Percentiles rank a stretch among this genome's conserved stretches.
phyloP scores from a whole-genome alignment of 2,888 invertebrate genomes.

The Drosophila borealis region DNA sequence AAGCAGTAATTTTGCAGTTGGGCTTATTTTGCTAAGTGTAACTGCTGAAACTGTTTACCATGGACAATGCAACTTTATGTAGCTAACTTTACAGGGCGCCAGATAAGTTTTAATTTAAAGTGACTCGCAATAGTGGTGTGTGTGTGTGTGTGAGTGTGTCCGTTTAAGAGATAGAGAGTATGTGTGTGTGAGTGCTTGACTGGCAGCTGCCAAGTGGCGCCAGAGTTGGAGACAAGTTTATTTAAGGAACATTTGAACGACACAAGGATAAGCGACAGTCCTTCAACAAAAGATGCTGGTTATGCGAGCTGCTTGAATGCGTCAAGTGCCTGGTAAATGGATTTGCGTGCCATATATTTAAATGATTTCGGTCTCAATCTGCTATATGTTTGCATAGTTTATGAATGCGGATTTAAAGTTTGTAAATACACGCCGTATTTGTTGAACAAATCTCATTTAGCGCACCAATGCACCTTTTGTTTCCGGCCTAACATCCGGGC shows the following conservation, averaged over 20 bases:
- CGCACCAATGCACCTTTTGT: conserved; percentile 6
- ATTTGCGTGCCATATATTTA: background rate
- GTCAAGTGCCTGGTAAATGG: background rate
- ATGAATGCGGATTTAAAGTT: background rate
- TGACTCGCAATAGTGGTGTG: conserved; percentile 20
- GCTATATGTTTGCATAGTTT: background rate
- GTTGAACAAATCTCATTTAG: background rate
- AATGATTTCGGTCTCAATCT: background rate
- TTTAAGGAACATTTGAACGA: conserved; percentile 24
- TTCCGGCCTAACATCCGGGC: conserved; percentile 24
- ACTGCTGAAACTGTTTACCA: conserved; percentile 5
- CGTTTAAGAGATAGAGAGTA: conserved; percentile 2
- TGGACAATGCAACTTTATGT: conserved; percentile 27
- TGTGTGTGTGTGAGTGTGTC: conserved; percentile 12
- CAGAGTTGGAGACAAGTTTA: conserved; percentile 26
- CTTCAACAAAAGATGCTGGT: conserved; percentile 13
- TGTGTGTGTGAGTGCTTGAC: conserved; percentile 18
- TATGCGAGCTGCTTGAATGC: conserved; percentile 3
- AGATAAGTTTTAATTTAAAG: conserved; percentile 39
- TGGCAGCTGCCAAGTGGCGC: conserved; percentile 45
- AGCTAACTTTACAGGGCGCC: conserved; percentile 25
- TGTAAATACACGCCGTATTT: background rate
- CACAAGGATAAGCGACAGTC: conserved; percentile 19
- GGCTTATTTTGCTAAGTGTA: conserved; percentile 23
- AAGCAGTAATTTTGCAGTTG: background rate